Evolutionary conservation across 2,797 vertebrate genomes (phyloP).

Genomic region (Sebastes cheni): DNA sequence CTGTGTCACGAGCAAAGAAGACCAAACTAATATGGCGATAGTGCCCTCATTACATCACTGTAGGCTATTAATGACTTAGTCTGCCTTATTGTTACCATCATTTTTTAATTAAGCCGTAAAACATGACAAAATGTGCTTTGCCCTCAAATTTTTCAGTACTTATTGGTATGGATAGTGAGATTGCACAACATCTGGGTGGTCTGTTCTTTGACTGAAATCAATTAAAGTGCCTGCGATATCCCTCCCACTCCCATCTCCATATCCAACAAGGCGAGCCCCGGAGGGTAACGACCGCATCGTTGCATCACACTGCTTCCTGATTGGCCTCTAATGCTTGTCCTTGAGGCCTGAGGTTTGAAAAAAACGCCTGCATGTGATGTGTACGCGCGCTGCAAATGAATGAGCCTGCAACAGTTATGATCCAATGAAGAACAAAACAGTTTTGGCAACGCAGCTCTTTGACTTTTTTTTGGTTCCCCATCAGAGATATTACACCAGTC

Average conservation of each 20-base stretch:
- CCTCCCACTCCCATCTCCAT: conserved; percentile 59
- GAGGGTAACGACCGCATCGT: conserved; percentile 24
- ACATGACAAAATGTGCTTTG: neutral
- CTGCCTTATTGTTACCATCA: neutral
- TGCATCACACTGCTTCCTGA: conserved; percentile 48
- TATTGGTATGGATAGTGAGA: neutral
- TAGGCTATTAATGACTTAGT: neutral
- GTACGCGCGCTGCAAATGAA: conserved; percentile 27
- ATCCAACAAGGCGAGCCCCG: conserved; percentile 42
- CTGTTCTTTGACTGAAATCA: conserved; percentile 36
- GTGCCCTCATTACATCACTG: neutral
- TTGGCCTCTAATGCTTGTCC: conserved; percentile 48
- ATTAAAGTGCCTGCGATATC: conserved; percentile 56
- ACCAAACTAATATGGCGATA: neutral
- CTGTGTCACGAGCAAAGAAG: neutral
- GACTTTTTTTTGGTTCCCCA: conserved; percentile 2
- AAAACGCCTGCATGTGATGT: conserved; percentile 2
- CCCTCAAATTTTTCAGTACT: neutral
- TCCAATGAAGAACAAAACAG: neutral
- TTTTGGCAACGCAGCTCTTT: neutral
- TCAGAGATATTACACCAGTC: conserved; percentile 34
- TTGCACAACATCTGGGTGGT: conserved; percentile 10
- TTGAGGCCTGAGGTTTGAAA: conserved; percentile 40
- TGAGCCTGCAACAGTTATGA: conserved; percentile 25
- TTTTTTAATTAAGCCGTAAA: conserved; percentile 3